These are phyloP conservation scores for Prochilodus magdalenae DNA, from an alignment of 2,113 vertebrate species.

Conservation along the genomic window DNA sequence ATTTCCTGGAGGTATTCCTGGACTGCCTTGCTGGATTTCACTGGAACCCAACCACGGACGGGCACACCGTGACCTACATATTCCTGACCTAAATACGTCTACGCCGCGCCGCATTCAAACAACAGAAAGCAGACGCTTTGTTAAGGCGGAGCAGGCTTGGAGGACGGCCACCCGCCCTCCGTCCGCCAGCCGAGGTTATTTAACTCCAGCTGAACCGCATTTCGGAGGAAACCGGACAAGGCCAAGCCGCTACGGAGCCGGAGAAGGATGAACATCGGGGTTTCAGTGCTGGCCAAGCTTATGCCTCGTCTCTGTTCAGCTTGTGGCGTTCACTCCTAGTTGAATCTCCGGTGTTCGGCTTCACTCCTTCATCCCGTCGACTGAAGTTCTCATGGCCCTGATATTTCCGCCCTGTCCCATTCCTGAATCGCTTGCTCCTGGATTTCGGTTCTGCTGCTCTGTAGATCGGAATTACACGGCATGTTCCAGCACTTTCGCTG, in stretches of 20 bases:
- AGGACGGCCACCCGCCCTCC: not conserved
- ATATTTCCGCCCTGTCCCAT: not conserved
- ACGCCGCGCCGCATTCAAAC: not conserved
- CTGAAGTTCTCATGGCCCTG: not conserved
- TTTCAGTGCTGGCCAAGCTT: not conserved
- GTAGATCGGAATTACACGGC: not conserved
- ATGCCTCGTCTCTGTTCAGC: not conserved
- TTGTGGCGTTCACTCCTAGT: too few species aligned
- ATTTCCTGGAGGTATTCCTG: not conserved
- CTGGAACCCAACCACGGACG: not conserved
- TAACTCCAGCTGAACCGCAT: not conserved
- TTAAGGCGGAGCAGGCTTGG: not conserved
- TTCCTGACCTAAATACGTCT: not conserved
- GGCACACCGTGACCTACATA: constrained; percentile 26
- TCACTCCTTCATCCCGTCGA: not conserved
- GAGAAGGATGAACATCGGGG: not conserved
- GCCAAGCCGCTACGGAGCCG: not conserved
- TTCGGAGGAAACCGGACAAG: not conserved
- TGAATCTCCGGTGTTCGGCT: not conserved
- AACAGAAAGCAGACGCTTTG: not conserved
- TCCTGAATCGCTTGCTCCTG: too few species aligned
- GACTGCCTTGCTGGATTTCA: not conserved
- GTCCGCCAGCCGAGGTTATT: not conserved
- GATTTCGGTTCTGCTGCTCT: not conserved
- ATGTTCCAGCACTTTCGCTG: not conserved